Base-by-base conservation (phyloP, 2,888 invertebrate genomes). In the Euzetes globulus region DNA sequence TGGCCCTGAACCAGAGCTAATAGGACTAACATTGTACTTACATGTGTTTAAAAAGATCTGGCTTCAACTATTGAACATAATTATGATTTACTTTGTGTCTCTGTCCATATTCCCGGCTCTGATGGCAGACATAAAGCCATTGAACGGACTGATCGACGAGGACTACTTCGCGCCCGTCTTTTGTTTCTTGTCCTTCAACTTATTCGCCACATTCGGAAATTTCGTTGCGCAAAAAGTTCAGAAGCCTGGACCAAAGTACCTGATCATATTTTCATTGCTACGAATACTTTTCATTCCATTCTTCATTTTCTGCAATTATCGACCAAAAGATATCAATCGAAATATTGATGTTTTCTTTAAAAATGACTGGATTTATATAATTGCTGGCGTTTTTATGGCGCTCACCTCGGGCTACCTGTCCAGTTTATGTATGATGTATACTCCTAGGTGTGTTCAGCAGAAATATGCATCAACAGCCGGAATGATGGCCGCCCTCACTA, bases 381-480 rank as follows among this genome's bases (percentile, higher is more conserved):
- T 58, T 4, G 75, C 58, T 27, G 33, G 9, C 0, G 25, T 75
- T 15, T 15, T 52, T 7, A 60, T 75, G 60, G 75, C 75, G 1
- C 5, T 72, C 0, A 27, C 63, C 13, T 72, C 70, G 0, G 98
- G 98, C 0, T 98, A 98, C 82, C 90, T 90, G 79, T 94, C 93
- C 82, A 92, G 93, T n/a, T 83, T 94, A 19, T 89, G 88, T 71
- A 93, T 95, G 93, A 94, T 94, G 91, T 94, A 92, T 84, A 89
- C 91, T 72, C 89, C 92, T 58, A 87, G 89, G 92, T 93, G 86
- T 41, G 92, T 93, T n/a, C 89, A 90, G 22, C 88, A 89, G 0
- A 88, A 91, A 80, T 86, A 93, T 82, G 90, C 91, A 13, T 85
- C 90, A 0, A 89, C 88, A 0, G 97, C 97, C 0, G 97, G 97